Conservation (phyloP, 1,140 invertebrate genomes). For the Saccostrea cuccullata region DNA sequence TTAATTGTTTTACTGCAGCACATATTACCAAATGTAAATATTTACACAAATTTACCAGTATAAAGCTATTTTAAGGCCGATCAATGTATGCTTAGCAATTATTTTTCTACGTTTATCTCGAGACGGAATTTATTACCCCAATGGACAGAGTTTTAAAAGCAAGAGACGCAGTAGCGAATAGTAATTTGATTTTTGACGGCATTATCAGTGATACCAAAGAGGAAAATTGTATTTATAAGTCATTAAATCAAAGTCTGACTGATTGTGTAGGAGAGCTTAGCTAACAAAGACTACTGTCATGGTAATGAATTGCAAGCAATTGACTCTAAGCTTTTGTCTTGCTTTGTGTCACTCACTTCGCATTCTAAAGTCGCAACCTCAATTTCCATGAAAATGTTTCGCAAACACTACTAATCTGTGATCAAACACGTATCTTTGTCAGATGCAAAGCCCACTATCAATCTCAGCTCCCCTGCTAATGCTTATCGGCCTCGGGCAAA, state of each 20-base stretch:
- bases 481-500: constrained; percentile 3
- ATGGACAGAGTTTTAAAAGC: background rate
- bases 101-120: background rate
- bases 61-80: background rate
- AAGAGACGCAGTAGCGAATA: background rate
- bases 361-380: constrained; percentile 7
- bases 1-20: too few species aligned
- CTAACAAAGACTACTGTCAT: background rate
- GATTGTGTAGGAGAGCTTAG: background rate
- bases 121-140: background rate
- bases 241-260: constrained; percentile 12
- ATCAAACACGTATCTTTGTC: constrained; percentile 21
- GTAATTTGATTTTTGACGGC: background rate
- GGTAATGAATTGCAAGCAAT: constrained; percentile 25
- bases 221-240: constrained; percentile 25
- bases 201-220: background rate
- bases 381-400: constrained; percentile 39
- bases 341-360: constrained; percentile 3
- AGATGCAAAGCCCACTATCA: background rate
- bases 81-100: background rate
- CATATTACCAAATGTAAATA: background rate
- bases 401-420: constrained; percentile 32
- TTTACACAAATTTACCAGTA: background rate
- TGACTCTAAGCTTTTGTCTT: constrained; percentile 16
- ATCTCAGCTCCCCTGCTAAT: constrained; percentile 22